Evolutionary conservation across 2,888 invertebrate species (phyloP).

Genomic region (Pammene fasciana): DNA sequence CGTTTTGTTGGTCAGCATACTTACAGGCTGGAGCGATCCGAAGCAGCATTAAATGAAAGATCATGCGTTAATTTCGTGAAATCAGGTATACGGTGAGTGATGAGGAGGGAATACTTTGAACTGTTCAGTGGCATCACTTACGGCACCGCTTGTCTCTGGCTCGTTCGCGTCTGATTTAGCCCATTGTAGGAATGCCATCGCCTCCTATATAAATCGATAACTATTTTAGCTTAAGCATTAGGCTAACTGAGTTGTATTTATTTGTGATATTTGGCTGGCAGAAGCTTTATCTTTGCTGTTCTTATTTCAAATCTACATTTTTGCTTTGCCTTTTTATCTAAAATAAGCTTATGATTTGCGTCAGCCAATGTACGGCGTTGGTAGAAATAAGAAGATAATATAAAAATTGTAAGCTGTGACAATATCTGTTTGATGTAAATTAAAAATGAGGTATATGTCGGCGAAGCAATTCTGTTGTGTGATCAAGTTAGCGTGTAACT

Average conservation of each 20-base stretch:
- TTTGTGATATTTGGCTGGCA: slow-evolving; percentile 31
- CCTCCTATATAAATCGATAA: slow-evolving; percentile 77
- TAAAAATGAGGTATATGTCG: slow-evolving; percentile 15
- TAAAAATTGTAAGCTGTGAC: slow-evolving; percentile 37
- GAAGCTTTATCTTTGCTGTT: slow-evolving; percentile 26
- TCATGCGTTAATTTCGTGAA: slow-evolving; percentile 79
- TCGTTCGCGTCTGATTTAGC: slow-evolving; percentile 73
- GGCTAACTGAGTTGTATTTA: slow-evolving; percentile 38
- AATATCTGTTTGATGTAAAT: slow-evolving; percentile 25
- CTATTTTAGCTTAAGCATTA: slow-evolving; percentile 70
- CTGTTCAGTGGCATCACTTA: slow-evolving; percentile 75
- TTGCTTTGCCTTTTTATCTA: slow-evolving; percentile 8
- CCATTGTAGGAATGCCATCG: slow-evolving; percentile 77
- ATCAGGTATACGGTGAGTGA: slow-evolving; percentile 61
- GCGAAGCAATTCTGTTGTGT: slow-evolving; percentile 30
- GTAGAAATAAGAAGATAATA: slow-evolving; percentile 15
- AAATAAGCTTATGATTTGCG: slow-evolving; percentile 25
- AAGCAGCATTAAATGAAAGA: slow-evolving; percentile 79
- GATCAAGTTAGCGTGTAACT: slow-evolving; percentile 30
- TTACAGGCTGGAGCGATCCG: slow-evolving; percentile 80
- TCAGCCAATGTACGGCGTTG: slow-evolving; percentile 29
- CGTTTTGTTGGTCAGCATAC: slow-evolving; percentile 57
- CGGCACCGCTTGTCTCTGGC: slow-evolving; percentile 76
- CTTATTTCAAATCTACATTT: slow-evolving; percentile 4
- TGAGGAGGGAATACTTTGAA: slow-evolving; percentile 61